Evolutionary conservation across 2,797 vertebrate species (phyloP), one percentile per base, ranked within the genome.

Genomic region (Ataeniobius toweri): DNA sequence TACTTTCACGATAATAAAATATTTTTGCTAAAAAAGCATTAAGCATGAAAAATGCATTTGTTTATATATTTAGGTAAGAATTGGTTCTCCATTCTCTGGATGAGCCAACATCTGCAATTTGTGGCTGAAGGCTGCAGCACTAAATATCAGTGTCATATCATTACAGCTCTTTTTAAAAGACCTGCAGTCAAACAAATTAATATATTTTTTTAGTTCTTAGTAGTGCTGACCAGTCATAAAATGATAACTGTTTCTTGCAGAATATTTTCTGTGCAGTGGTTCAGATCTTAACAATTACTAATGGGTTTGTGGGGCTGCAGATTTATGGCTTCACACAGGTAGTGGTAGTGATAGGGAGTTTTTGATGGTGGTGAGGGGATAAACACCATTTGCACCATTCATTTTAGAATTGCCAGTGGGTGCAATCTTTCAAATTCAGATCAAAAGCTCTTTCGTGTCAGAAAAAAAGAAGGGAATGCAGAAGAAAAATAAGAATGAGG

Each of bases 401-500:
- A 51, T 51, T 51, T 51, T 18, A 16, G 24, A 58, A 9, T 58
- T 24, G 55, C 55, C 55, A 58, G 55, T 53, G 51, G 51, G 20
- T 69, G 14, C 16, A 24, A 3, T 18, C 22, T 53, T 80, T 83
- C 78, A 81, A 75, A 82, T 88, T 82, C 2, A 20, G 72, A 77
- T 80, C 63, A 81, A 80, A 88, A 83, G 81, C 76, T 58, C 58
- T 85, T 85, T 91, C 74, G 81, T 85, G 63, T 85, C 51, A 58
- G 75, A 56, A 65, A 77, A 83, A 82, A 67, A 81, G 77, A 73
- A 58, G 74, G 48, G 72, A 50, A 79, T 22, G 58, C 55, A 55
- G 53, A 55, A 58, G 56, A n/a, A 26, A 26, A 44, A 68, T 46
- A n/a, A n/a, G 10, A 7, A 68, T 36, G 22, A n/a, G 22, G 65